Evolutionary conservation across 92 coral and sea anemone species (phyloP), one percentile per base, ranked within the genome.

Genomic region (Chrysogorgia sp.): DNA sequence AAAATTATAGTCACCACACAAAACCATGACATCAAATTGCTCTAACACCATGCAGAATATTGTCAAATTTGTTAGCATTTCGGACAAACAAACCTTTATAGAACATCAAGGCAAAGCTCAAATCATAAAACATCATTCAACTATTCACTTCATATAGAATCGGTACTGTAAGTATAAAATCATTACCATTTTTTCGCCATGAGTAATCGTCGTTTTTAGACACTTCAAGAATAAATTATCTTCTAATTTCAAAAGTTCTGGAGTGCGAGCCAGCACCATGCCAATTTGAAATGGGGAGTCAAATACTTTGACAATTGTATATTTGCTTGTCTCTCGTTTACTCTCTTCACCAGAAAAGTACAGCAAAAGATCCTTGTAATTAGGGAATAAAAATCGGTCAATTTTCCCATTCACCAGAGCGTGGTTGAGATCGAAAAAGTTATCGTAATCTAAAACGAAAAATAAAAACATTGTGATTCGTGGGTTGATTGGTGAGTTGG

Each of bases 261-360:
- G 45, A 7, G 9, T 6, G 43, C 33, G 31, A 2, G 71, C 10
- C 26, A 64, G 71, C 1, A 64, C 71, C 71, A 64, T 64, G 0
- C 71, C 71, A 64, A 64, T 1, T 35, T 64, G 71, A 64, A 64
- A 64, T 1, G 71, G 71, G 13, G 50, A 64, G 22, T 64, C 71
- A 35, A 32, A 64, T 13, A 64, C 48, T 22, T 64, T 64, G 14
- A 47, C 71, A 22, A 64, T 64, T 35, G 31, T 35, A 64, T 33
- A 7, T 32, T 64, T 47, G 31, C n/a, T 64, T 28, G 1, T 28
- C 3, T 34, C 49, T 14, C 14, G 10, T 29, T 33, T 29, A 22
- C 0, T 6, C n/a, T n/a, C n/a, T n/a, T n/a, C n/a, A 33, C 23
- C 21, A 32, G 22, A 3, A 1, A 64, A 64, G 9, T 22, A 15